Evolutionary conservation across 92 coral and sea anemone species (phyloP), one percentile per base, ranked within the genome.

Genomic region (Phymanthus crucifer): DNA sequence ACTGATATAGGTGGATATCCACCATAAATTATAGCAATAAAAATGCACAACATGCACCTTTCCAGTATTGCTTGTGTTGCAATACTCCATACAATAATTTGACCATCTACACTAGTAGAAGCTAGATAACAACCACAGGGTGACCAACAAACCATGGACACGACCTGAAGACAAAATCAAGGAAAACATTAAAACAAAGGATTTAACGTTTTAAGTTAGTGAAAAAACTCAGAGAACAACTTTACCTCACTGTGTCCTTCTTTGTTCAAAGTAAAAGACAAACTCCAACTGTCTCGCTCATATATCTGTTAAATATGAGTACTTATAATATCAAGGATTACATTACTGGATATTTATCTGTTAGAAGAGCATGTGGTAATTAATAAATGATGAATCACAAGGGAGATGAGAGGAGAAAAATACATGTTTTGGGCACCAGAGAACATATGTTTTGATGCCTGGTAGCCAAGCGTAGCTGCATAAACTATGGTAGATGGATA

Each of bases 81-180:
- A 40, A 96, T 47, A 70, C 72, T 89, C 99, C 99, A 96, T 72
- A 93, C 85, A 34, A 96, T 74, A 18, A 96, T 96, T 64, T 93
- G 93, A 67, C 99, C 99, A 91, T 85, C 83, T 69, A 93, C 73
- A 58, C 96, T 91, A 23, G 97, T 90, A 32, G 92, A 76, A 36
- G 98, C 98, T n/a, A 96, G 79, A 69, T 86, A 96, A 14, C 78
- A 87, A 38, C 99, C 99, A 89, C 98, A 96, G 76, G 99, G 98
- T 27, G 99, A 96, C 99, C 99, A 96, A 67, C 88, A 74, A 18
- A 86, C 93, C 47, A 94, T 69, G 16, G 98, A 94, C 14, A 94
- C 87, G 54, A 85, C 52, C 98, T 94, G 80, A 6, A 72, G 36
- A 56, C 0, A n/a, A 54, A 54, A 43, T 11, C 45, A 38, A 38